Conservation (phyloP, 2,797 vertebrate species). For the Sphenodon punctatus region DNA sequence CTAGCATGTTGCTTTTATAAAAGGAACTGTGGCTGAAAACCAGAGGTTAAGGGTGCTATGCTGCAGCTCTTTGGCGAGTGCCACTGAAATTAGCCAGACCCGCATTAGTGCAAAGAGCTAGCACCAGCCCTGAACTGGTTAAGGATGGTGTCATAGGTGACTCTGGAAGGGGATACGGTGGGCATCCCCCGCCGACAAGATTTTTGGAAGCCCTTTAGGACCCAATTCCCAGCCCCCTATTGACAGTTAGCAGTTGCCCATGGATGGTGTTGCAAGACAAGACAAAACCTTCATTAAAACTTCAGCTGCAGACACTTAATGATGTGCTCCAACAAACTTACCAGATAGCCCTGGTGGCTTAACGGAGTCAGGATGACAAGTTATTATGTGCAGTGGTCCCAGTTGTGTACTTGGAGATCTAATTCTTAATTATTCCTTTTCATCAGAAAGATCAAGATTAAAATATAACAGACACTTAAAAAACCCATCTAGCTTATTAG, state of each 20-base stretch:
- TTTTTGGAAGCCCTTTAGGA: too few species aligned
- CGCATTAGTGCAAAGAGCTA: too few species aligned
- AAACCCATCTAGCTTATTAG: background rate
- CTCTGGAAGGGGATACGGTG: too few species aligned
- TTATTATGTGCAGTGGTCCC: background rate
- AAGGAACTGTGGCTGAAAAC: background rate
- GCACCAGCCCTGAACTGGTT: too few species aligned
- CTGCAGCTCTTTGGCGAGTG: too few species aligned
- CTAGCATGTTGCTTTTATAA: background rate
- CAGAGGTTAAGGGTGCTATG: background rate
- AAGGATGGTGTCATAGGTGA: too few species aligned
- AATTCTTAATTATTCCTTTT: background rate
- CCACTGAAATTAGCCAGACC: too few species aligned
- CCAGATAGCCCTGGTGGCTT: background rate
- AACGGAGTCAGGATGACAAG: background rate
- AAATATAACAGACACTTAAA: background rate
- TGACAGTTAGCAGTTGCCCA: too few species aligned
- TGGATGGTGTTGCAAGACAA: too few species aligned
- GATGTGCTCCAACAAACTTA: background rate
- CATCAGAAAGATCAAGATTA: background rate
- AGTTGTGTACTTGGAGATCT: background rate
- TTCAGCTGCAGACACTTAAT: background rate
- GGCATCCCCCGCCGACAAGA: too few species aligned
- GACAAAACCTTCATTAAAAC: background rate
- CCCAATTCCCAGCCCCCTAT: too few species aligned